Evolutionary conservation across 2,888 invertebrate genomes (phyloP), one percentile per base, ranked within the genome.

Genomic region (Schizaphis graminum): DNA sequence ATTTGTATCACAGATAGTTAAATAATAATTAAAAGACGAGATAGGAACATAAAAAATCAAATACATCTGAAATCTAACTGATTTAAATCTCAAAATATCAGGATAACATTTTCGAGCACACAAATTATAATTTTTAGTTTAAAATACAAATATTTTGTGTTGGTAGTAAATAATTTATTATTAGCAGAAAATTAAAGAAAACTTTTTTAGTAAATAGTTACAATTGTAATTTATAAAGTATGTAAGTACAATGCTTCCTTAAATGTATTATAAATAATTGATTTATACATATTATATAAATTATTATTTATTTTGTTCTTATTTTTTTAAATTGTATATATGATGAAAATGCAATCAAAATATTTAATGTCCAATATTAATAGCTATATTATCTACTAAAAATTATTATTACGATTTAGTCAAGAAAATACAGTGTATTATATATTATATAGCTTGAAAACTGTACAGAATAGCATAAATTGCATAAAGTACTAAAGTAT

Each of bases 1-100:
- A 28, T 44, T 85, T 57, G 21, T 91, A 91, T 91, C 91, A 91
- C 91, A 91, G 91, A 91, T 21, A 21, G 56, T n/a, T 44, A 1
- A 57, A 56, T 44, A 85, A 91, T 85, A 91, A 49, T 91, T 49
- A 53, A 61, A 47, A 67, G 49, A 90, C 11, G 11, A 61, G 21
- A 21, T 90, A 67, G 49, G 13, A 57, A 57, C 44, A 61, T 21
- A 67, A 35, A 16, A 67, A 67, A 67, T 0, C n/a, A 5, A 67
- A 67, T 67, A 21, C 21, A 67, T 67, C 7, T 35, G 67, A 7
- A 35, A 21, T 67, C 16, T 67, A 16, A 67, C 16, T 67, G 16
- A 35, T 67, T 67, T 21, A 67, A 67, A 67, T 35, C n/a, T 35
- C 35, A 67, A 67, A 67, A 67, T 67, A 67, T 67, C 21, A 67